These are phyloP conservation scores for Protodeltote pygarga DNA, from an alignment of 2,888 invertebrate species.

Conservation along the genomic window DNA sequence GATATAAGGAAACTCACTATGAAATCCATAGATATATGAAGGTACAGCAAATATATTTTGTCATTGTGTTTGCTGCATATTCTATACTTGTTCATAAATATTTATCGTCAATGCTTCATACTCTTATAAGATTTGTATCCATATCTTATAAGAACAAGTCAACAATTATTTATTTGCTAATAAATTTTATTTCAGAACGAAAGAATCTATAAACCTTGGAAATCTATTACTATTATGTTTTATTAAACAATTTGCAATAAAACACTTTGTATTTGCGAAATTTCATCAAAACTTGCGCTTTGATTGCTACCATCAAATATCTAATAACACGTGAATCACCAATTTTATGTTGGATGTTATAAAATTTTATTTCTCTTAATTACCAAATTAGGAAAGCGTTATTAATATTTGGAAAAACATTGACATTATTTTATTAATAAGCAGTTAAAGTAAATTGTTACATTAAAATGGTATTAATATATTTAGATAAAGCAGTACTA, in stretches of 20 bases:
- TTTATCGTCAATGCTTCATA: constrained; percentile 1
- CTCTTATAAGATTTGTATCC: too few relatives aligned
- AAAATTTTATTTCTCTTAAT: constrained; percentile 24
- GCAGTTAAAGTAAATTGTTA: constrained; percentile 1
- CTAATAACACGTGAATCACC: constrained; percentile 22
- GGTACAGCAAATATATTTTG: too few relatives aligned
- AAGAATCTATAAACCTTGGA: constrained; percentile 36
- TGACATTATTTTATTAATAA: constrained; percentile 13
- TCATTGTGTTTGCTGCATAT: too few relatives aligned
- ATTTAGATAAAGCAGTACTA: too few relatives aligned
- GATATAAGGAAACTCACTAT: too few relatives aligned
- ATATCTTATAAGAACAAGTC: too few relatives aligned
- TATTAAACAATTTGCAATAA: constrained; percentile 32
- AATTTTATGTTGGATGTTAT: constrained; percentile 18
- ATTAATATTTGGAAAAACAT: constrained; percentile 10
- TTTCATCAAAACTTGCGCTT: constrained; percentile 15
- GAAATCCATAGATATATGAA: too few relatives aligned
- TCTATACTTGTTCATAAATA: too few relatives aligned
- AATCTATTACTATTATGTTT: constrained; percentile 13
- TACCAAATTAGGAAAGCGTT: constrained; percentile 21
- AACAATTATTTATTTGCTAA: too few relatives aligned
- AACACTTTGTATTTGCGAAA: constrained; percentile 32
- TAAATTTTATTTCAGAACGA: too few relatives aligned
- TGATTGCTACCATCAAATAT: constrained; percentile 33
- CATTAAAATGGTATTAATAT: not conserved